Percentiles rank a stretch among this genome's conserved stretches.
phyloP scores from a whole-genome alignment of 2,888 invertebrate species.

The Machimus rusticus region DNA sequence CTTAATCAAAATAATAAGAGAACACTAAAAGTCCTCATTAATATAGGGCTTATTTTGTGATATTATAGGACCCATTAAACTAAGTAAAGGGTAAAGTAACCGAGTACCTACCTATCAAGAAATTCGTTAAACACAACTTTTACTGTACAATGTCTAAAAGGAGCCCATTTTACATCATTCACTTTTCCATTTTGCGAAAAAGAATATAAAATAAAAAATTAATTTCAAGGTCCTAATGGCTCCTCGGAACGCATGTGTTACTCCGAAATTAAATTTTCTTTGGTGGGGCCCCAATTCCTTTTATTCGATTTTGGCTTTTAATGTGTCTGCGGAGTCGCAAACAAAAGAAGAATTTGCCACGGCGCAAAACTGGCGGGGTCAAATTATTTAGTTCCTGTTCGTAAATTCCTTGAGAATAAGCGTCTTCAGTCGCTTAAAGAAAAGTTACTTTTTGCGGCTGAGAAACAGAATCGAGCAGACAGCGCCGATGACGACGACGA shows the following conservation, averaged over 20 bases:
- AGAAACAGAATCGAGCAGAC: not conserved
- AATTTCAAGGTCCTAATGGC: constrained; percentile 2
- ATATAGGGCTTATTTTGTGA: too few species aligned
- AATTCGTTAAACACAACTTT: not conserved
- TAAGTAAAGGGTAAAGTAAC: not conserved
- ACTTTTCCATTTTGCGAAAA: not conserved
- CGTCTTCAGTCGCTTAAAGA: not conserved
- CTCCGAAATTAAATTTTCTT: not conserved
- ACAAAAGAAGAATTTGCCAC: not conserved
- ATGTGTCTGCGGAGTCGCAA: not conserved
- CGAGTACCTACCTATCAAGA: not conserved
- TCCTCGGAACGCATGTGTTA: not conserved
- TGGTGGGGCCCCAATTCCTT: not conserved
- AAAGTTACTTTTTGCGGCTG: not conserved
- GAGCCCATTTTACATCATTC: not conserved
- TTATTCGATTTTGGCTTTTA: not conserved
- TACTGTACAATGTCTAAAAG: not conserved
- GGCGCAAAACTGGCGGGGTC: not conserved
- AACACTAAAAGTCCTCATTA: too few species aligned
- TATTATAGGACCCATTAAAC: too few species aligned
- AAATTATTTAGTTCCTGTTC: not conserved
- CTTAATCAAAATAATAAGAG: too few species aligned
- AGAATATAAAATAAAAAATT: not conserved
- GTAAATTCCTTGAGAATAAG: not conserved
- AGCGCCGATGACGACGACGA: not conserved